Conservation (phyloP, 2,113 vertebrate genomes). For the Cryptotis parvus region DNA sequence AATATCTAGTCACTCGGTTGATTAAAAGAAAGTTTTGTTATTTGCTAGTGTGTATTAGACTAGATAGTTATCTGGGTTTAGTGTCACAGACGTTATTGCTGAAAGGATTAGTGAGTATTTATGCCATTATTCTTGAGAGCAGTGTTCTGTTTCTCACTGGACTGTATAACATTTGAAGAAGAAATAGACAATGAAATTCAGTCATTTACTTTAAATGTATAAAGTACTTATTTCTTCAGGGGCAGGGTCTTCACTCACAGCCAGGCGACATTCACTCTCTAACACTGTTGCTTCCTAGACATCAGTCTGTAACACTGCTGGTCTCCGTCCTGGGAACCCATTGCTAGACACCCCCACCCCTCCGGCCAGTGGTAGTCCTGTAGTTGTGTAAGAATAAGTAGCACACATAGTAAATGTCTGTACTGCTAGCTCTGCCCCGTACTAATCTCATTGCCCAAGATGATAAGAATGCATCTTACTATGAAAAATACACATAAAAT, state of each 20-base stretch:
- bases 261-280: neutral
- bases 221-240: conserved; percentile 36
- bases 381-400: neutral
- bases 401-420: conserved; percentile 2
- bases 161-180: neutral
- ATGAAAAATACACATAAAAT: neutral
- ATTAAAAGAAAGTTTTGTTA: conserved; percentile 24
- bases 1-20: conserved; percentile 25
- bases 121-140: neutral
- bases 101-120: neutral
- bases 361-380: neutral
- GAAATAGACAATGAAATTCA: conserved; percentile 9
- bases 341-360: neutral
- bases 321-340: conserved; percentile 9
- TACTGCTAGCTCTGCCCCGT: neutral
- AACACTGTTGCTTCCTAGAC: neutral
- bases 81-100: neutral
- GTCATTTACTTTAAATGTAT: conserved; percentile 36
- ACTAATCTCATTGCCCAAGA: neutral
- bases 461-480: conserved; percentile 16
- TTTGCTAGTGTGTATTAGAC: neutral
- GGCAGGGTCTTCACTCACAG: conserved; percentile 27
- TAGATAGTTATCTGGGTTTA: neutral
- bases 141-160: conserved; percentile 33
- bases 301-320: neutral